Evolutionary conservation across 1,140 invertebrate species (phyloP).

Genomic region (Phenacoccus solenopsis): DNA sequence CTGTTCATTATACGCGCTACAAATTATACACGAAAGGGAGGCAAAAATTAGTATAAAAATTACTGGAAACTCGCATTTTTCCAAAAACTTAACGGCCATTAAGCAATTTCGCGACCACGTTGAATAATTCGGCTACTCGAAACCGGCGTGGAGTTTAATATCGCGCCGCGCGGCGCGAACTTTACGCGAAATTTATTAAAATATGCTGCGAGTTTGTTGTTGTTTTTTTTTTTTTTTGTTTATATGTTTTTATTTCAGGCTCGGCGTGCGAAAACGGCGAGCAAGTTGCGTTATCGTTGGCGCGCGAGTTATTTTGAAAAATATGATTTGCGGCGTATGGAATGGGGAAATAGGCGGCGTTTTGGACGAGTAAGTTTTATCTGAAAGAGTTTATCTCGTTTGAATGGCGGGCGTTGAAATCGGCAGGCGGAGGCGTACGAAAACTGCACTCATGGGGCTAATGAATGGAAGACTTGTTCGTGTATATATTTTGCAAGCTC

Average conservation of each 20-base stretch:
- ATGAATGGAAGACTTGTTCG: slow-evolving; percentile 1
- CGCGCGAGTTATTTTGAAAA: background rate
- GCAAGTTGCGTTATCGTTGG: background rate
- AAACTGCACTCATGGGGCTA: background rate
- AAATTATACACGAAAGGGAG: too few relatives aligned
- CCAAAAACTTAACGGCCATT: background rate
- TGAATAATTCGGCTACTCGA: background rate
- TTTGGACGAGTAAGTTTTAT: background rate
- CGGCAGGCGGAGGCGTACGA: background rate
- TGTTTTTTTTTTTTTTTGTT: background rate
- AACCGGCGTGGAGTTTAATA: background rate
- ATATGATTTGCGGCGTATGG: background rate
- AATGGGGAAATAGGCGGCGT: background rate
- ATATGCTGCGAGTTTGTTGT: background rate
- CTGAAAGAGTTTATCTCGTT: background rate
- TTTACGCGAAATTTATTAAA: background rate
- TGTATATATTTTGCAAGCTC: background rate
- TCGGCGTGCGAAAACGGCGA: background rate
- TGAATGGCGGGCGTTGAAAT: background rate
- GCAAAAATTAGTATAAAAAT: too few relatives aligned
- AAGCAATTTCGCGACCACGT: background rate
- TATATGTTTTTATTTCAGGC: background rate
- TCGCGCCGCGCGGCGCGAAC: background rate
- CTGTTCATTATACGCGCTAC: too few relatives aligned
- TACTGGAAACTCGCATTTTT: too few relatives aligned